These are phyloP conservation scores for Parambassis ranga DNA, from an alignment of 2,797 vertebrate genomes.

Conservation along the genomic window DNA sequence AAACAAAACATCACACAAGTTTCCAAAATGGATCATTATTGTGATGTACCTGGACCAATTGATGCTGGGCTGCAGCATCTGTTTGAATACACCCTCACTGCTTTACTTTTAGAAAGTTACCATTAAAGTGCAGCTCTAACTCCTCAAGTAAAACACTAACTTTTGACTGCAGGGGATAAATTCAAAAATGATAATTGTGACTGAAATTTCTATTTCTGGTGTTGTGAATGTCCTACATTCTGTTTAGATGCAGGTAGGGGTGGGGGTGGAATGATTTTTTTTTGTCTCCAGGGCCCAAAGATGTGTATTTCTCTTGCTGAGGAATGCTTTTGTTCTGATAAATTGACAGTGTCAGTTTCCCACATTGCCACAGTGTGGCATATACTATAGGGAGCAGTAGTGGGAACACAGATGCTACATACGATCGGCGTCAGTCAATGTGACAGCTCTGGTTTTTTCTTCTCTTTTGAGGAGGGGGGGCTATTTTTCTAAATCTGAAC, in stretches of 20 bases:
- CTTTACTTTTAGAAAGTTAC: constrained; percentile 65
- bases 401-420: constrained; percentile 70
- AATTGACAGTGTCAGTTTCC: constrained; percentile 84
- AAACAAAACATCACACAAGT: neutral
- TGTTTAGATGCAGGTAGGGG: constrained; percentile 80
- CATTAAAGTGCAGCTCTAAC: constrained; percentile 54
- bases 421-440: constrained; percentile 76
- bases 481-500: constrained; percentile 76
- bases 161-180: constrained; percentile 76
- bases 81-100: neutral
- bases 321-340: constrained; percentile 82
- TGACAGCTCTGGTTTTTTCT: constrained; percentile 72
- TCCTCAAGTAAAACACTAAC: constrained; percentile 67
- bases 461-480: constrained; percentile 53
- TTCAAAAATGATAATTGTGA: constrained; percentile 75
- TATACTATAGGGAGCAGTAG: constrained; percentile 76
- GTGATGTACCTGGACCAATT: neutral
- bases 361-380: constrained; percentile 72
- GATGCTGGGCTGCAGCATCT: neutral
- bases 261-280: constrained; percentile 74
- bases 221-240: constrained; percentile 80
- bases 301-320: constrained; percentile 72
- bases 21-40: neutral
- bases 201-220: constrained; percentile 78
- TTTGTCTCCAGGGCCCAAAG: constrained; percentile 78